Evolutionary conservation across 2,113 vertebrate species (phyloP).

Genomic region (Eudyptes chrysolophus): DNA sequence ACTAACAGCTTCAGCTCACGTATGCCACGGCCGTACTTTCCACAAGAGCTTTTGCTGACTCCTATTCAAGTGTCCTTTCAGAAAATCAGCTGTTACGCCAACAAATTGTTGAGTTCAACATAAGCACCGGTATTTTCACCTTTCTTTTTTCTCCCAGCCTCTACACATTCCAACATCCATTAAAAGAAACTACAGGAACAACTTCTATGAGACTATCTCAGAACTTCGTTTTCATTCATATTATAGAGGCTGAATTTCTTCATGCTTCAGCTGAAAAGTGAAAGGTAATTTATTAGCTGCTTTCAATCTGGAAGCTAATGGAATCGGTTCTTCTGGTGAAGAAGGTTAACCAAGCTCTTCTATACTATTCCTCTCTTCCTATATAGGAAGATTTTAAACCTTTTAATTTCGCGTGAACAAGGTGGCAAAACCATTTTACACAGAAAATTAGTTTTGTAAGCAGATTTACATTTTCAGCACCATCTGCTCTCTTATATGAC

Average conservation of each 20-base stretch:
- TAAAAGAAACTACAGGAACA: not conserved
- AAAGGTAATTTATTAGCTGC: constrained; percentile 7
- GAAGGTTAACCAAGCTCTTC: not conserved
- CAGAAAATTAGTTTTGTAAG: not conserved
- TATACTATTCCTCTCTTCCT: not conserved
- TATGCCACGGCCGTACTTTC: not conserved
- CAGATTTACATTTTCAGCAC: not conserved
- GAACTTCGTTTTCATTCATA: constrained; percentile 5
- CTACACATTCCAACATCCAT: not conserved
- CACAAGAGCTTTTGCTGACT: not conserved
- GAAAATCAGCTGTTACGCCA: not conserved
- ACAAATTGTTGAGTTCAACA: not conserved
- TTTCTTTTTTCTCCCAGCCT: not conserved
- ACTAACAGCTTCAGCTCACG: not conserved
- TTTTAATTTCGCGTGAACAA: not conserved
- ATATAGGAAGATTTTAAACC: not conserved
- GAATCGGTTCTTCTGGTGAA: not conserved
- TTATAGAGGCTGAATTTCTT: not conserved
- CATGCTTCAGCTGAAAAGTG: constrained; percentile 25
- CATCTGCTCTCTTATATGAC: not conserved
- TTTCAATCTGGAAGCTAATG: not conserved
- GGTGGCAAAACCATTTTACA: not conserved
- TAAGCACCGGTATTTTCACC: not conserved
- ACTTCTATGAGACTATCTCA: not conserved
- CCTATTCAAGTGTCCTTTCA: not conserved